Conservation (phyloP, 2,797 vertebrate genomes). For the Astyanax mexicanus region DNA sequence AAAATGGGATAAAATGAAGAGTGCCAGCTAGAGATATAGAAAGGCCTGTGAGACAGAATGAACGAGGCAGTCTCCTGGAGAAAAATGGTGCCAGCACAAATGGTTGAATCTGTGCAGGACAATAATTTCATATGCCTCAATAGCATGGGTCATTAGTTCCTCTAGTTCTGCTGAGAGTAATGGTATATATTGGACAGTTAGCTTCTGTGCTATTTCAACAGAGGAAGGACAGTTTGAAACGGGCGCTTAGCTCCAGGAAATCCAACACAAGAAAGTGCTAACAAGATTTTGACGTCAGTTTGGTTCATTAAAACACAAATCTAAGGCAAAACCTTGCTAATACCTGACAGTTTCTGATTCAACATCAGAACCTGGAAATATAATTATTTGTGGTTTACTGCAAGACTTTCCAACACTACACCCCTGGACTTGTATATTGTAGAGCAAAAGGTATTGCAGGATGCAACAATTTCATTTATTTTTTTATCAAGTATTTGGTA, state of each 20-base stretch:
- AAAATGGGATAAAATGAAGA: conserved; percentile 16
- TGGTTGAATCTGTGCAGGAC: background rate
- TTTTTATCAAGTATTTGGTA: no score
- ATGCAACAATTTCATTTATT: no score
- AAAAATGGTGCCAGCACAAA: background rate
- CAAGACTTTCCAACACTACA: no score
- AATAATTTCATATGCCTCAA: background rate
- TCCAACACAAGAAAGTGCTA: background rate
- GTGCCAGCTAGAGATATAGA: conserved; percentile 8
- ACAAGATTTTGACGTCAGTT: background rate
- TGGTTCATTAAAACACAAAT: no score
- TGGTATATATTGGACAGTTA: background rate
- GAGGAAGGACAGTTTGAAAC: no score
- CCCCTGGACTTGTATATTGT: no score
- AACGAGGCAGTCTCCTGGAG: background rate
- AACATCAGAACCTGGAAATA: no score
- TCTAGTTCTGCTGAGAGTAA: background rate
- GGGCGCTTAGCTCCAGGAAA: background rate
- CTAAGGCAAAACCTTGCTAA: background rate
- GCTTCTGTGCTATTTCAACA: background rate
- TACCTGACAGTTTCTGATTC: no score
- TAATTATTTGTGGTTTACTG: no score
- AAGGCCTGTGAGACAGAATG: conserved; percentile 2
- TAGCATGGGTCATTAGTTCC: background rate
- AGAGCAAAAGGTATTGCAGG: no score